These are phyloP conservation scores for Acipenser ruthenus DNA, from an alignment of 2,797 vertebrate species.

Conservation along the genomic window DNA sequence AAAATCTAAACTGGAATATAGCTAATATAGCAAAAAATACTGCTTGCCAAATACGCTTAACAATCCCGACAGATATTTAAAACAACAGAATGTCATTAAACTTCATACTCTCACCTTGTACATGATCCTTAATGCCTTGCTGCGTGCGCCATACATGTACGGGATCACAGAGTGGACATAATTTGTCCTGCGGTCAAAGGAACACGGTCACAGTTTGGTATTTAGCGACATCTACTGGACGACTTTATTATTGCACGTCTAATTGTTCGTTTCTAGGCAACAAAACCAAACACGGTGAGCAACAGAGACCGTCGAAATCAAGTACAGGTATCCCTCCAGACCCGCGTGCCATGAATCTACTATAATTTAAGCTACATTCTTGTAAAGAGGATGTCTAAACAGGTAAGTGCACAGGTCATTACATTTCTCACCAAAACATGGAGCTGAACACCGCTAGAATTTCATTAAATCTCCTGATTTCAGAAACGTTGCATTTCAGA, in stretches of 20 bases:
- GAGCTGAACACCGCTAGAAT: too few species aligned
- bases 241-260: too few species aligned
- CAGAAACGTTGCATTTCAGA: too few species aligned
- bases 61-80: background rate
- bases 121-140: conserved; percentile 21
- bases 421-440: too few species aligned
- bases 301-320: background rate
- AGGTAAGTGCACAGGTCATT: too few species aligned
- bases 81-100: background rate
- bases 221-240: background rate
- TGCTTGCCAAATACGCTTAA: background rate
- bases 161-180: background rate
- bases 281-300: background rate
- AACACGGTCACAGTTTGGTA: background rate
- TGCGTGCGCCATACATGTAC: conserved; percentile 8
- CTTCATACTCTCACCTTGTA: conserved; percentile 31
- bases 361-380: background rate
- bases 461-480: too few species aligned
- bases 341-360: background rate
- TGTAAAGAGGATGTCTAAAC: too few species aligned
- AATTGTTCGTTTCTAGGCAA: too few species aligned
- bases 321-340: too few species aligned
- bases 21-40: too few species aligned
- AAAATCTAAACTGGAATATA: too few species aligned
- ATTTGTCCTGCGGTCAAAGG: background rate